Evolutionary conservation across 2,888 invertebrate species (phyloP).

Genomic region (Helleia helle): DNA sequence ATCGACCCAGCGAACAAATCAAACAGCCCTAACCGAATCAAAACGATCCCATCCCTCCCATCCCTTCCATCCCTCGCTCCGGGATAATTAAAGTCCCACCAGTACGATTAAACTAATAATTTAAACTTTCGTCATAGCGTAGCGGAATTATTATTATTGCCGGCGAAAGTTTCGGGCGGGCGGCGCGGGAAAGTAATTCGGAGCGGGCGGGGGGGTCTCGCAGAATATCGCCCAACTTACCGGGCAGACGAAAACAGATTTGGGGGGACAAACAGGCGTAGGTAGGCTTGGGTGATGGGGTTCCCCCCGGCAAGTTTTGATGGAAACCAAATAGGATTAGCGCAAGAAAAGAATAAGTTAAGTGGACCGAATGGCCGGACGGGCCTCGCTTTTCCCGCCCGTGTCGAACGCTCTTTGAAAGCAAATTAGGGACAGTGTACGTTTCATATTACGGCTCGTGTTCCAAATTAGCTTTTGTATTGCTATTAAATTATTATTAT

Average conservation of each 20-base stretch:
- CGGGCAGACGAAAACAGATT: conserved; percentile 65
- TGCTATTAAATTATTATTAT: background rate
- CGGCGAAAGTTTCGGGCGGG: conserved; percentile 47
- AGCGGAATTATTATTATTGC: conserved; percentile 67
- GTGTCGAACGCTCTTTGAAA: conserved; percentile 12
- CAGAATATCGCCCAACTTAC: conserved; percentile 53
- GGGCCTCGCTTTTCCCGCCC: conserved; percentile 20
- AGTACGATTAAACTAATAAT: conserved; percentile 69
- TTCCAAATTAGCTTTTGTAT: background rate
- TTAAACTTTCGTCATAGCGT: conserved; percentile 67
- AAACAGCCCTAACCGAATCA: conserved; percentile 16
- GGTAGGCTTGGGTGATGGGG: conserved; percentile 24
- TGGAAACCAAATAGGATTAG: conserved; percentile 70
- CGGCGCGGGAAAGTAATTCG: conserved; percentile 67
- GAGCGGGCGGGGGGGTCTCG: conserved; percentile 38
- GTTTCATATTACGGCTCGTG: background rate
- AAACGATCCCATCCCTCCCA: conserved; percentile 17
- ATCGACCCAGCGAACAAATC: conserved; percentile 14
- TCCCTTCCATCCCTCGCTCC: conserved; percentile 20
- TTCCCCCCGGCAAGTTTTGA: conserved; percentile 64
- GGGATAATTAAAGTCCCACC: conserved; percentile 59
- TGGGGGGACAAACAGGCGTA: conserved; percentile 63
- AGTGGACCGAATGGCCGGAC: conserved; percentile 41
- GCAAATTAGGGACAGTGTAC: conserved; percentile 12
- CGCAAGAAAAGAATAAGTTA: conserved; percentile 59